Conservation (phyloP, 1,140 invertebrate species). For the Zeugodacus cucurbitae region DNA sequence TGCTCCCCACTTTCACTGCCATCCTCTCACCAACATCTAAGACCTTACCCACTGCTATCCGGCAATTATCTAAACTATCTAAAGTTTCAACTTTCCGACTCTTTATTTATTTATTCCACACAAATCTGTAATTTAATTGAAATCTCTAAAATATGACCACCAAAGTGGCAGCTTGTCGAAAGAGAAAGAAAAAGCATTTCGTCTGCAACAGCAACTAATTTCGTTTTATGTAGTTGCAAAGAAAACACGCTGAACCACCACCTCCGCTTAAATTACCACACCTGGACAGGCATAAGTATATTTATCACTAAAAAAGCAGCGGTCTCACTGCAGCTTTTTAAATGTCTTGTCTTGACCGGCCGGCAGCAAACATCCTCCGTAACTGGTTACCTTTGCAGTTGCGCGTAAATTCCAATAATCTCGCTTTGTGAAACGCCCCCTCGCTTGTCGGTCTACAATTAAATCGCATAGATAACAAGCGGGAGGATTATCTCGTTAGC, state of each 20-base stretch:
- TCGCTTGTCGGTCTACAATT: neutral
- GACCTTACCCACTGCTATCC: too few relatives aligned
- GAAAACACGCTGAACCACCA: neutral
- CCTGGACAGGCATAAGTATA: neutral
- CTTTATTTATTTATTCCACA: neutral
- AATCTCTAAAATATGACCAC: slow-evolving; percentile 36
- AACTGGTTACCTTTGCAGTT: neutral
- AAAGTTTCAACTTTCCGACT: neutral
- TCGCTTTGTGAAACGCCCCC: neutral
- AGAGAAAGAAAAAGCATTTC: neutral
- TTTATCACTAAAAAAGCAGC: neutral
- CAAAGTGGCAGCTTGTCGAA: neutral
- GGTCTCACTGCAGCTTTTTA: neutral
- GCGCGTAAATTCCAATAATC: neutral
- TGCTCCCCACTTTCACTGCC: too few relatives aligned
- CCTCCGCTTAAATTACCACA: neutral
- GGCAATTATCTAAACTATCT: neutral
- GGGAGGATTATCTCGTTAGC: slow-evolving; percentile 37
- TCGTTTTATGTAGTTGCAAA: neutral
- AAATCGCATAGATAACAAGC: slow-evolving; percentile 8
- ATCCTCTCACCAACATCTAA: too few relatives aligned
- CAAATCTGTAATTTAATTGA: neutral
- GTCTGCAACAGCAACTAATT: neutral
- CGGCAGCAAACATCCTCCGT: neutral
- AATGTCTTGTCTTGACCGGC: neutral